Evolutionary conservation across 2,797 vertebrate genomes (phyloP).

Genomic region (Erethizon dorsatum): DNA sequence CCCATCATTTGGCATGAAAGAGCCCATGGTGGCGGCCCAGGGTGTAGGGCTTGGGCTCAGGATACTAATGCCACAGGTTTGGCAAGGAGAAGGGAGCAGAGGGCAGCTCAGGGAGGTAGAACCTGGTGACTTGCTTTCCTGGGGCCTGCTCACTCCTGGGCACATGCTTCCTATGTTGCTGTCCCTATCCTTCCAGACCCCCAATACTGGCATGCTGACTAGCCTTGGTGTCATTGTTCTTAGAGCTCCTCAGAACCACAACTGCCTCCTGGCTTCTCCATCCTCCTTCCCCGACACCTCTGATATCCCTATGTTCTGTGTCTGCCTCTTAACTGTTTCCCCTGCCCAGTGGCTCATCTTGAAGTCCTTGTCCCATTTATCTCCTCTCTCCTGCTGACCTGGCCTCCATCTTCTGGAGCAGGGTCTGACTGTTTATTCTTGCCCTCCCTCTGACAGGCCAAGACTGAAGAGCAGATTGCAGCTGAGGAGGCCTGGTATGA

Average conservation of each 20-base stretch:
- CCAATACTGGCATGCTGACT: background rate
- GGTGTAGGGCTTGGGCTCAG: background rate
- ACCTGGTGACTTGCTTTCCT: background rate
- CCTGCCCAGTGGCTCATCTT: background rate
- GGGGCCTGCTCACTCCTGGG: background rate
- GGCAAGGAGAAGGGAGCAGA: background rate
- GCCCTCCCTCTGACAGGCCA: constrained; percentile 90
- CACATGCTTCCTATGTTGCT: background rate
- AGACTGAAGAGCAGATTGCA: constrained; percentile 97
- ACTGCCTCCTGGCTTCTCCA: background rate
- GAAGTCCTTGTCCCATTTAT: background rate
- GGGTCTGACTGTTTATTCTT: background rate
- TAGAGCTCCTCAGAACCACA: background rate
- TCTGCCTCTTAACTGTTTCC: background rate
- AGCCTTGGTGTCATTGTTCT: background rate
- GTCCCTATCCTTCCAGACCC: background rate
- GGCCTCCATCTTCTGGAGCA: background rate
- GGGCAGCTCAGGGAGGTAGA: background rate
- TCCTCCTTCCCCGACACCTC: background rate
- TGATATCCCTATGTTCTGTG: background rate
- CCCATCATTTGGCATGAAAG: background rate
- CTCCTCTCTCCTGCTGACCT: background rate
- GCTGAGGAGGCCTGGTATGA: constrained; percentile 98
- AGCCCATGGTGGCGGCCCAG: background rate
- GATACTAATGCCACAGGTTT: background rate